Base-by-base conservation (phyloP, 1,140 invertebrate species). In the Trachymyrmex cornetzi region DNA sequence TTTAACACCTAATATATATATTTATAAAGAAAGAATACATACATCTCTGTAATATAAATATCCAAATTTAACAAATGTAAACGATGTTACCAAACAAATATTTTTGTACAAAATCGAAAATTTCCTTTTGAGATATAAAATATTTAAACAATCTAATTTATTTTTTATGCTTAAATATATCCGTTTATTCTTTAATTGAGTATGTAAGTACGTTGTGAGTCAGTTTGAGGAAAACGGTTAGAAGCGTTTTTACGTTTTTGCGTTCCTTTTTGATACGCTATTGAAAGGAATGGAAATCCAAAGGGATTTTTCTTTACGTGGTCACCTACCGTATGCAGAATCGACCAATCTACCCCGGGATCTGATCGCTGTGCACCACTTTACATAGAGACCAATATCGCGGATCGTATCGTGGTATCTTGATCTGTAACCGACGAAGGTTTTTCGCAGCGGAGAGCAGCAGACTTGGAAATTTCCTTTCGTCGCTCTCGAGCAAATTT, bases 281-380 rank as follows among this genome's bases (percentile, higher is more conserved):
- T 30, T 55, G 55, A 75, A 61, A 38, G 22, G 57, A 66, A 85
- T 72, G 50, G 55, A 84, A 72, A 89, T 30, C 38, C 48, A 84
- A 90, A 61, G 74, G 55, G 85, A 64, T 59, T 84, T 75, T 30
- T 14, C 57, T 64, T 64, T 75, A 77, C 85, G 38, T 19, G 22
- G n/a, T 50, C 67, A 63, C 50, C 30, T 63, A 79, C 89, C 87
- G 71, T 90, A 90, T 90, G 89, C 88, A 90, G 89, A 84, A 84
- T 74, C 55, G 38, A 82, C 86, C 87, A 88, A 91, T 93, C 91
- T 92, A 91, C 79, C 91, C 91, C 87, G 59, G 66, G 84, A 93
- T 93, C 92, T 91, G 91, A 85, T 89, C 88, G 82, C 87, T 89
- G 84, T n/a, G 48, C 61, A 71, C 72, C 80, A 69, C 53, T 90